Base-by-base conservation (phyloP, 2,113 vertebrate species). In the Myotis yumanensis region DNA sequence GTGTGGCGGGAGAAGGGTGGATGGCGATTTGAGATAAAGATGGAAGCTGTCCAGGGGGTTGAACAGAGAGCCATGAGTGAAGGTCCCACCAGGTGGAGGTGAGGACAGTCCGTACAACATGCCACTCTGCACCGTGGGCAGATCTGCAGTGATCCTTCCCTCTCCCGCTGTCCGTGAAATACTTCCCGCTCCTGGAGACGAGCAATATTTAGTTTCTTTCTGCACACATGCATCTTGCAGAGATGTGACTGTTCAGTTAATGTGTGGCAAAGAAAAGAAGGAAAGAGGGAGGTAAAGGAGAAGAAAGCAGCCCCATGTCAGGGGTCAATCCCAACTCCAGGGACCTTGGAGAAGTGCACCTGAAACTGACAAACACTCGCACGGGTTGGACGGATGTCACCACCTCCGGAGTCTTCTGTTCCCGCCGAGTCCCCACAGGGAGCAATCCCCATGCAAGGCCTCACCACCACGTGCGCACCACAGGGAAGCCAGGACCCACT, bases 381-480 rank as follows among this genome's bases (percentile, higher is more conserved):
- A 51, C 14, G 32, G 1, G 4, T 32, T 40, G 43, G 52, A n/a
- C 16, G 0, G 4, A 9, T 52, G 48, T 15, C 43, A 32, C 57
- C 43, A 11, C 40, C 25, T 91, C 69, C 17, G 8, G 16, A 20
- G 12, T 64, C 73, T 16, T 35, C 85, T 89, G 66, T 9, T 43
- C n/a, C 54, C 30, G 46, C 17, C 11, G 7, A 59, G 30, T 23
- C 46, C 35, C 69, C 23, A 11, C n/a, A 46, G n/a, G 25, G 37
- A 94, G 80, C 40, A 84, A 32, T 32, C 40, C 9, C 17, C 16
- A 10, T 0, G 10, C 16, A 18, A 83, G 22, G 46, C 37, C 16
- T 46, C 8, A 11, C 16, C 46, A 7, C 32, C 9, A 17, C 23
- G 4, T n/a, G 1, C 11, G 5, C 9, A 30, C 0, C 4, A 16